These are phyloP conservation scores for Kobus ellipsiprymnus DNA, from an alignment of 2,113 vertebrate species.

Conservation along the genomic window DNA sequence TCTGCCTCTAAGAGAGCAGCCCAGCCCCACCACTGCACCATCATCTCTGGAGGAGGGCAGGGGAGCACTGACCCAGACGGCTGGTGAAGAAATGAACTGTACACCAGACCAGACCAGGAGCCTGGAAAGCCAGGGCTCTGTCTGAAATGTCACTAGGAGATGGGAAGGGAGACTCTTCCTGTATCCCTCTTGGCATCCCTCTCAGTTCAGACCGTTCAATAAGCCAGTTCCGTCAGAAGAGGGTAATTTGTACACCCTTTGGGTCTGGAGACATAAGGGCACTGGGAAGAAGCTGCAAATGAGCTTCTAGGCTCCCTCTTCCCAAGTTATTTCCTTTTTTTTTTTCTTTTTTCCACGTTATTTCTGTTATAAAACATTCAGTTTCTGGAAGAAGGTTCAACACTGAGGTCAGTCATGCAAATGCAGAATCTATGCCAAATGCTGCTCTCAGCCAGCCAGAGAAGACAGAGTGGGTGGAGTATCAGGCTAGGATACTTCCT, in stretches of 20 bases:
- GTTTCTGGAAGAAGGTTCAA: neutral
- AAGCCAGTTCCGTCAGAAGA: neutral
- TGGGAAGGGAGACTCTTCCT: neutral
- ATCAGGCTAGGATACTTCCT: neutral
- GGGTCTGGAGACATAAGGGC: neutral
- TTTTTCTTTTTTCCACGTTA: neutral
- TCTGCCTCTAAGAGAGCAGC: neutral
- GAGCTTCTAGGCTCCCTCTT: neutral
- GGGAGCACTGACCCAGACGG: neutral
- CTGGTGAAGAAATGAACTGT: neutral
- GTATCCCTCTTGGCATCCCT: neutral
- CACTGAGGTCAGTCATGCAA: neutral
- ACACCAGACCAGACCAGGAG: neutral
- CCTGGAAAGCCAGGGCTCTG: neutral
- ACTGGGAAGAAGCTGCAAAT: neutral
- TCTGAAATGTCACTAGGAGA: neutral
- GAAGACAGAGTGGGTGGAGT: neutral
- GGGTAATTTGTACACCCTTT: neutral
- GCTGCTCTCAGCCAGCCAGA: neutral
- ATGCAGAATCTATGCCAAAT: neutral
- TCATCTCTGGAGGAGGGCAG: accelerated
- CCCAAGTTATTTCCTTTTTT: neutral
- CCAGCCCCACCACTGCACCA: neutral
- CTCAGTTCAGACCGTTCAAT: neutral
- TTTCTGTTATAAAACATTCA: neutral